These are phyloP conservation scores for Neodiprion lecontei DNA, from an alignment of 1,140 invertebrate species.

Conservation along the genomic window DNA sequence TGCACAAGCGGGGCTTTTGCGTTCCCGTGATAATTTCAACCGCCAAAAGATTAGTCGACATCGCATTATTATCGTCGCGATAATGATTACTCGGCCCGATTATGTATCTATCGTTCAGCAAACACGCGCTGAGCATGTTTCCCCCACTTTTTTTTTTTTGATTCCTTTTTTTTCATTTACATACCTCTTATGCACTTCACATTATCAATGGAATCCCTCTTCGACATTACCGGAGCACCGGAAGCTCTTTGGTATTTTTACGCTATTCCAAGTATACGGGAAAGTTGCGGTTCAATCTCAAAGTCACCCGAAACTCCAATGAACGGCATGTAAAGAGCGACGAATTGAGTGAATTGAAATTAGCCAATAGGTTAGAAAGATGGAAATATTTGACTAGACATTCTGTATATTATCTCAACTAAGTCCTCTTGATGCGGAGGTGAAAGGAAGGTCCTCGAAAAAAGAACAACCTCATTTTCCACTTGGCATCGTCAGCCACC, in stretches of 20 bases:
- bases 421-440: slow-evolving; percentile 30
- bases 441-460: slow-evolving; percentile 16
- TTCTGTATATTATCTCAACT: slow-evolving; percentile 41
- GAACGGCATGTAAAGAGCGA: too few relatives aligned
- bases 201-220: too few relatives aligned
- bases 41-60: neutral
- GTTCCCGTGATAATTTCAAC: neutral
- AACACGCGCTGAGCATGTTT: neutral
- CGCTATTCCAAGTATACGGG: too few relatives aligned
- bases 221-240: too few relatives aligned
- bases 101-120: neutral
- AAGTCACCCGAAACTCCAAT: too few relatives aligned
- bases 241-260: too few relatives aligned
- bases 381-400: slow-evolving; percentile 42
- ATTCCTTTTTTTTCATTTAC: neutral
- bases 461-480: slow-evolving; percentile 38
- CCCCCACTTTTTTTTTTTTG: neutral
- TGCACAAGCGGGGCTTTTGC: too few relatives aligned
- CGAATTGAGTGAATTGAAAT: slow-evolving; percentile 30
- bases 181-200: too few relatives aligned
- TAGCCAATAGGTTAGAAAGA: slow-evolving; percentile 40
- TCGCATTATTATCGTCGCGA: neutral
- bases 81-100: neutral
- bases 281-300: too few relatives aligned
- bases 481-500: slow-evolving; percentile 12